Evolutionary conservation across 2,113 vertebrate species (phyloP).

Genomic region (Passer montanus): DNA sequence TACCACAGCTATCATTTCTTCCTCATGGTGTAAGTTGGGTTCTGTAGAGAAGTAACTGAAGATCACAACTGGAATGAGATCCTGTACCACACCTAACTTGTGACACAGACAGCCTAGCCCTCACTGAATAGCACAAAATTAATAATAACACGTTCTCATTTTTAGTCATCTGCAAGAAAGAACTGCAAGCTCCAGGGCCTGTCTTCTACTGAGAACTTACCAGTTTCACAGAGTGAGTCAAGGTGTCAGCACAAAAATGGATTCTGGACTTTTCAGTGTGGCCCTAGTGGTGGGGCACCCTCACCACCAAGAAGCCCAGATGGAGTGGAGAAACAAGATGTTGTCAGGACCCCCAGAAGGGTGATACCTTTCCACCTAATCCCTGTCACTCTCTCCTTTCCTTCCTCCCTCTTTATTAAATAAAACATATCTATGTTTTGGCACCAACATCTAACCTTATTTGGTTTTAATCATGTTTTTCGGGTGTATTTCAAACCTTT

Average conservation of each 20-base stretch:
- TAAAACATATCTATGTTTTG: neutral
- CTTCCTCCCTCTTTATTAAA: neutral
- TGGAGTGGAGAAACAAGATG: rapidly evolving
- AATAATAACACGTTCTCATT: neutral
- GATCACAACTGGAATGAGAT: neutral
- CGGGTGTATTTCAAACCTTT: neutral
- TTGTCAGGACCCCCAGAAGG: rapidly evolving
- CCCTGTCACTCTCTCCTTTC: neutral
- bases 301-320: neutral
- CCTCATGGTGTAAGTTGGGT: neutral
- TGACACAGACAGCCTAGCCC: neutral
- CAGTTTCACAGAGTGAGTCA: rapidly evolving
- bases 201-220: neutral
- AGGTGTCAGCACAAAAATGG: neutral
- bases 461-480: neutral
- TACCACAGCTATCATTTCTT: neutral
- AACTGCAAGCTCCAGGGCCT: neutral
- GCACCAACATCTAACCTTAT: neutral
- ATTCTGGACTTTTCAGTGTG: neutral
- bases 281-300: neutral
- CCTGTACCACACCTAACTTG: neutral
- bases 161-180: neutral
- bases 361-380: neutral
- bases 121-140: neutral
- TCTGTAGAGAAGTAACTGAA: neutral